Evolutionary conservation across 2,888 invertebrate genomes (phyloP), one percentile per base, ranked within the genome.

Genomic region (Leptarthrus brevirostris): DNA sequence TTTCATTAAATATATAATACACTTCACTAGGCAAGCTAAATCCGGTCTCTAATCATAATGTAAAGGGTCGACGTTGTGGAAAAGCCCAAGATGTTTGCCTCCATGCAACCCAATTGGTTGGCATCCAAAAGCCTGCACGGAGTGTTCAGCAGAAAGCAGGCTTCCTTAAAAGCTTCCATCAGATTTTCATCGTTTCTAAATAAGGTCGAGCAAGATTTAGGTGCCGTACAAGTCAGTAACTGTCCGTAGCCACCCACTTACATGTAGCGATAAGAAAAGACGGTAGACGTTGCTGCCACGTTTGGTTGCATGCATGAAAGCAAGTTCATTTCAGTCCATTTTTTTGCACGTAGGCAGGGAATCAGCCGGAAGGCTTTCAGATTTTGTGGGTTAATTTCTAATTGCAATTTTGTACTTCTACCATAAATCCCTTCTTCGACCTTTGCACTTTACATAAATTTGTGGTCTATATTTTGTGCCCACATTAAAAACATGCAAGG

Each of bases 1-100:
- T 58, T 58, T 58, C 58, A 58, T 58, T 58, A 58, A 58, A 58
- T 58, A 58, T 58, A 58, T 58, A 58, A 34, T 58, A 58, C 58
- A 58, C 12, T 40, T 34, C 36, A 58, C 58, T 58, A 58, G 36
- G 36, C 58, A 58, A 34, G 22, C 34, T 18, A 58, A 58, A 58
- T 58, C 58, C 58, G 58, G 34, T 58, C 36, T 36, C 34, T 58
- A 58, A 58, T 36, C 36, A 34, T 30, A 58, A 40, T 40, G 40
- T 40, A 40, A 40, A 40, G 40, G 40, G 40, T 40, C 40, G 40
- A 40, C 40, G 40, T 40, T 40, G 40, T 18, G 58, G 58, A 58
- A 36, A 36, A 58, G 20, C 20, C 58, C 58, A 58, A 58, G 58
- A 58, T 18, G 36, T 40, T 36, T 18, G 58, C 18, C 36, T 40